Conservation (phyloP, 2,113 vertebrate species). For the Hystrix brachyura region DNA sequence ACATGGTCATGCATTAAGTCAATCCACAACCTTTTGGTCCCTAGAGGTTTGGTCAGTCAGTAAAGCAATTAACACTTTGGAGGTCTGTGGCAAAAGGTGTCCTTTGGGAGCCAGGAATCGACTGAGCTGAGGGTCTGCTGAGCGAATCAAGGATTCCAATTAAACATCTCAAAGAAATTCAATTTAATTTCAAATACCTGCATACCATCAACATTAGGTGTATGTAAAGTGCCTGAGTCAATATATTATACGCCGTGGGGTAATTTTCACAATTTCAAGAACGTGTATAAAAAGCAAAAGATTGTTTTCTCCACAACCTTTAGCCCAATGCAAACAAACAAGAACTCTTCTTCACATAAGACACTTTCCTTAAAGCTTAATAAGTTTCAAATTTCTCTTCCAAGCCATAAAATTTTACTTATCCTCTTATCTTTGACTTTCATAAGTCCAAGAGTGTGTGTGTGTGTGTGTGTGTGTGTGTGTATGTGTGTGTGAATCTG, state of each 20-base stretch:
- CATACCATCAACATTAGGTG: slow-evolving; percentile 31
- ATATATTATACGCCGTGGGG: background rate
- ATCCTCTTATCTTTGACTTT: background rate
- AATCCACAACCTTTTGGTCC: slow-evolving; percentile 36
- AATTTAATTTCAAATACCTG: slow-evolving; percentile 68
- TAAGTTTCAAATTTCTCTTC: background rate
- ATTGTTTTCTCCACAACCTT: background rate
- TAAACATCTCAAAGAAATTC: slow-evolving; percentile 75
- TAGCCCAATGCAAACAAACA: background rate
- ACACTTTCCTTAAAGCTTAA: slow-evolving; percentile 38
- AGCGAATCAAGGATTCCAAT: slow-evolving; percentile 69
- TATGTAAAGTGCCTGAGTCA: slow-evolving; percentile 50
- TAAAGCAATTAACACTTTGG: slow-evolving; percentile 68
- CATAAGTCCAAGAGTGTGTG: background rate
- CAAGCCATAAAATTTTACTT: background rate
- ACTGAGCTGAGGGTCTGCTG: background rate
- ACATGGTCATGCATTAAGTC: slow-evolving; percentile 30
- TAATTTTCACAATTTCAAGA: slow-evolving; percentile 47
- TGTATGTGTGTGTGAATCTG: background rate
- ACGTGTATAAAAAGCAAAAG: slow-evolving; percentile 23
- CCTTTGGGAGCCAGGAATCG: slow-evolving; percentile 67
- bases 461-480: background rate
- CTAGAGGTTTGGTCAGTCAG: slow-evolving; percentile 47
- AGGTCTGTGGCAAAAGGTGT: slow-evolving; percentile 22
- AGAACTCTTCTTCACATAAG: background rate